Evolutionary conservation across 1,140 invertebrate species (phyloP), one percentile per base, ranked within the genome.

Genomic region (Drosophila rufa): DNA sequence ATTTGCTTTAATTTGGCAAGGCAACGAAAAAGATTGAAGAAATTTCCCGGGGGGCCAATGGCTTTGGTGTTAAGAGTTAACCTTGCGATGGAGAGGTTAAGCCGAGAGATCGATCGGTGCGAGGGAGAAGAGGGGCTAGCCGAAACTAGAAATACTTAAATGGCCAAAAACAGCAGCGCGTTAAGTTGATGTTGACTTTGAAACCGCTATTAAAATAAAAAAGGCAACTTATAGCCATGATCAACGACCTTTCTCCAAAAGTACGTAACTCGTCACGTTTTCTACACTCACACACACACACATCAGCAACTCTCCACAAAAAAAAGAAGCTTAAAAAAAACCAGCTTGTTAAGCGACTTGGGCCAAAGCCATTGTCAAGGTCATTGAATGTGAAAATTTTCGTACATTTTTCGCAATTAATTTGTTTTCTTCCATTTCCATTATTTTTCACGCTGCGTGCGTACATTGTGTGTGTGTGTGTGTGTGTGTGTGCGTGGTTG

Each of bases 211-310:
- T 43, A 45, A 76, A 68, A 68, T n/a, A 70, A 38, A 55, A 57
- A 67, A 53, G 61, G 7, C 70, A 69, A 53, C 57, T 74, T 30
- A n/a, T 57, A 74, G 82, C 82, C 83, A 82, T 86, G 82, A 86
- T 86, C 82, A 86, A 86, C 79, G 82, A 86, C 82, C 82, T 86
- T 86, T 86, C 82, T 86, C 82, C 82, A 86, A 86, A 82, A 86
- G 79, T 85, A 84, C 80, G 81, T 73, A 85, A 80, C 85, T 79
- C 82, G 81, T 89, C 86, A 89, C 85, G 85, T 89, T 87, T 86
- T 86, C 83, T 86, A 83, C 83, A 87, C 71, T 66, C 50, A 42
- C 46, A 74, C 67, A 73, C 38, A 62, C 46, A 65, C 33, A 67
- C 27, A 48, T 36, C 12, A 33, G 36, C 19, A 45, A 65, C 47